Conservation (phyloP, 2,888 invertebrate genomes). For the Chymomyza amoena region DNA sequence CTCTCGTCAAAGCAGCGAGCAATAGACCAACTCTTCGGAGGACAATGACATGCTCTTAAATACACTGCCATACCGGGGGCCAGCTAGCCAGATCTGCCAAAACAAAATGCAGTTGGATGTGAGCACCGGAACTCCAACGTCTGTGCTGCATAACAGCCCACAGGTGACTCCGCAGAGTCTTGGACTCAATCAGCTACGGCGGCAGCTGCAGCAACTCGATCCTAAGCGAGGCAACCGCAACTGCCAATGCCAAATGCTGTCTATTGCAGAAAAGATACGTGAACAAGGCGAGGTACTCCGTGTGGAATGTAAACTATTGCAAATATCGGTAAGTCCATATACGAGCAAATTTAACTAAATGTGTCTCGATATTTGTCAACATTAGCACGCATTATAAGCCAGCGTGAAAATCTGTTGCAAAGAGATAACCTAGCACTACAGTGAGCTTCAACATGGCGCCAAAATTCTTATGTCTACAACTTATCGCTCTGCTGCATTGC, state of each 20-base stretch:
- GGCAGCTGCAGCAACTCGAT: slow-evolving; percentile 77
- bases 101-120: slow-evolving; percentile 59
- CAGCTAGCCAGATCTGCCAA: slow-evolving; percentile 61
- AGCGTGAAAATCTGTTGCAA: slow-evolving; percentile 85
- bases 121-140: slow-evolving; percentile 55
- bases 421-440: slow-evolving; percentile 83
- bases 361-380: slow-evolving; percentile 20
- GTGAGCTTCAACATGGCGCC: slow-evolving; percentile 79
- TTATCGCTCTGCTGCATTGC: slow-evolving; percentile 83
- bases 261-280: slow-evolving; percentile 83
- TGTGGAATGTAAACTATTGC: slow-evolving; percentile 88
- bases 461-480: slow-evolving; percentile 79
- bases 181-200: slow-evolving; percentile 76
- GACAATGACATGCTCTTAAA: slow-evolving; percentile 81
- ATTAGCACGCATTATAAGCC: slow-evolving; percentile 88
- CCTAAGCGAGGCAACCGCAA: slow-evolving; percentile 78
- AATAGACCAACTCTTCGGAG: slow-evolving; percentile 87
- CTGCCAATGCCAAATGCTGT: slow-evolving; percentile 81
- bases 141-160: slow-evolving; percentile 72
- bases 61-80: slow-evolving; percentile 55
- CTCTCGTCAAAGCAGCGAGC: slow-evolving; percentile 90
- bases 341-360: neutral
- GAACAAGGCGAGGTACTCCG: slow-evolving; percentile 87
- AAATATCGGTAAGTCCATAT: slow-evolving; percentile 74
- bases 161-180: slow-evolving; percentile 73